These are phyloP conservation scores for Heterodera carotae DNA, from an alignment of 1,140 invertebrate genomes.

Conservation along the genomic window DNA sequence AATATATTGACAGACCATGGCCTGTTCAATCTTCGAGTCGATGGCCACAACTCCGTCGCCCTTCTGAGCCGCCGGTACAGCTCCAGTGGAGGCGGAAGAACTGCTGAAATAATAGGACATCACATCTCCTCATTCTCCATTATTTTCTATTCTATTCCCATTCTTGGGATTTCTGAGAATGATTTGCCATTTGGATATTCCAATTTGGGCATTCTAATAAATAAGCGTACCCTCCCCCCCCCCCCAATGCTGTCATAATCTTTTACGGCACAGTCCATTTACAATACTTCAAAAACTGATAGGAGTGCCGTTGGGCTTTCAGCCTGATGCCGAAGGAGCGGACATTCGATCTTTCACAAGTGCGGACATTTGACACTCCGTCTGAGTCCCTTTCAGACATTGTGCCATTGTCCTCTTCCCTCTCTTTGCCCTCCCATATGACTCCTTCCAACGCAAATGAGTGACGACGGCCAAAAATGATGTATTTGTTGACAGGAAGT, in stretches of 20 bases:
- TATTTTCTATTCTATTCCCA: constrained; percentile 5
- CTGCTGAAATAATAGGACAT: constrained; percentile 24
- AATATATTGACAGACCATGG: constrained; percentile 58
- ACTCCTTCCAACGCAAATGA: constrained; percentile 11
- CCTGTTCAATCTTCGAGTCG: constrained; percentile 64
- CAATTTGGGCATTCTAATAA: no score
- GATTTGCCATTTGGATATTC: no score
- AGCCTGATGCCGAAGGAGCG: not conserved
- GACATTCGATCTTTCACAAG: not conserved
- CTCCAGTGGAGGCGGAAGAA: constrained; percentile 28
- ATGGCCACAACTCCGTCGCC: constrained; percentile 44
- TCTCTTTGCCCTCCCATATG: constrained; percentile 16
- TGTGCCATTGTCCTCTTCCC: not conserved
- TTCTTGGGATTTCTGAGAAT: no score
- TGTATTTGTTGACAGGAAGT: not conserved
- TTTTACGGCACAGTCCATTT: not conserved
- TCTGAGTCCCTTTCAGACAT: not conserved
- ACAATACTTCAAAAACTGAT: not conserved
- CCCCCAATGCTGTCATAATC: not conserved
- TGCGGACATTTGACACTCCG: not conserved
- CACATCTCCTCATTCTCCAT: constrained; percentile 5
- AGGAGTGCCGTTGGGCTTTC: not conserved
- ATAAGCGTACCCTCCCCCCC: no score
- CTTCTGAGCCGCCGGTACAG: constrained; percentile 29
- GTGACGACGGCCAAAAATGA: constrained; percentile 13